Conservation (phyloP, 2,113 vertebrate genomes). For the Ranitomeya variabilis region DNA sequence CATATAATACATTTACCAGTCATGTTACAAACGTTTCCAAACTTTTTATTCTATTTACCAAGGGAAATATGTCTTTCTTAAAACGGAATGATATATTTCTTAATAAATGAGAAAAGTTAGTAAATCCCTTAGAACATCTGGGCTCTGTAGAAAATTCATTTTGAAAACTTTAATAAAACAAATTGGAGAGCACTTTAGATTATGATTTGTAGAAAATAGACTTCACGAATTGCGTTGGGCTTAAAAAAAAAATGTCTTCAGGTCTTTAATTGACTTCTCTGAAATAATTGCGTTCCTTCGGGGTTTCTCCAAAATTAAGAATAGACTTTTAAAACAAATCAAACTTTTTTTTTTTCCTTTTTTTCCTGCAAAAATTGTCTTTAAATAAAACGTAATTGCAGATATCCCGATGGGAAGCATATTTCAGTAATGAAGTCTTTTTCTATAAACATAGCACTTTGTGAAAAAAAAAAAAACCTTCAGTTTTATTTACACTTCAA, state of each 20-base stretch:
- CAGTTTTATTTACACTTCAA: slow-evolving; percentile 59
- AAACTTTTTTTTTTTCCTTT: neutral
- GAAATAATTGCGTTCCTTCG: slow-evolving; percentile 6
- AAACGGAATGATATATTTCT: slow-evolving; percentile 35
- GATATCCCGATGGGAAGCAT: slow-evolving; percentile 64
- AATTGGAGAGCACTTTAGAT: slow-evolving; percentile 13
- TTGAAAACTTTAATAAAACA: slow-evolving; percentile 6
- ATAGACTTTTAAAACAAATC: slow-evolving; percentile 1
- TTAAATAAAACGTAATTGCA: slow-evolving; percentile 60
- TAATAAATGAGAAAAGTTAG: slow-evolving; percentile 68
- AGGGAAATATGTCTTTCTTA: slow-evolving; percentile 53
- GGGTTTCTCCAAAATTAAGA: slow-evolving; percentile 9
- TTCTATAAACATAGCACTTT: slow-evolving; percentile 57
- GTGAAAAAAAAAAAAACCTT: slow-evolving; percentile 52
- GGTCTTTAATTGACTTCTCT: neutral
- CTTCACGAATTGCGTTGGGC: neutral
- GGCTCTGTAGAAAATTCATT: slow-evolving; percentile 56
- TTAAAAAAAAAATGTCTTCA: neutral
- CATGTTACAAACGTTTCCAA: slow-evolving; percentile 68
- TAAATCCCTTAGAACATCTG: slow-evolving; percentile 70
- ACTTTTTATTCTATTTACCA: slow-evolving; percentile 64
- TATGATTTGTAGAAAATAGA: slow-evolving; percentile 6
- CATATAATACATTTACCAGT: slow-evolving; percentile 71
- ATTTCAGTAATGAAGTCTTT: slow-evolving; percentile 67
- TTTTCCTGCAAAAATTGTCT: neutral